Evolutionary conservation across 2,888 invertebrate genomes (phyloP), one percentile per base, ranked within the genome.

Genomic region (Achlya flavicornis): DNA sequence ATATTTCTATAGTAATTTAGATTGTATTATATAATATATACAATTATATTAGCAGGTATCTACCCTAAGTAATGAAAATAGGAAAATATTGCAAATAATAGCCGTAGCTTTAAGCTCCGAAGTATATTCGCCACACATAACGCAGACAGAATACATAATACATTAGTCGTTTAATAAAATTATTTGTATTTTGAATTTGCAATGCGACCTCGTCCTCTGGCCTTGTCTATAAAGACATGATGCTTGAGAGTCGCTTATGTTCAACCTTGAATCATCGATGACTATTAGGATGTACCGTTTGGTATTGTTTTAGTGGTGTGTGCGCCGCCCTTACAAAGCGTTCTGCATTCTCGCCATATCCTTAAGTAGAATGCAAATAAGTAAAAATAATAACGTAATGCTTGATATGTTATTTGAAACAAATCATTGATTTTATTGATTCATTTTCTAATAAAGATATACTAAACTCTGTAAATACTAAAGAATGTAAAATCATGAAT

Each of bases 211-310:
- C 80, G 72, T 73, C 80, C 76, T 75, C 77, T 82, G 85, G 79
- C 92, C 91, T 93, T 90, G 91, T 89, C 87, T 85, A 81, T 79
- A 80, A 68, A 81, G 78, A 83, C 83, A 80, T 81, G 76, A 80
- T 77, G 76, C 75, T 80, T 77, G 78, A 81, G 73, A 79, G 77
- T 81, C 80, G 81, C 78, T 75, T 74, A 80, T 69, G 68, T 71
- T 69, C 80, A 84, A 91, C 91, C 92, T 91, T 88, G 83, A 78
- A 71, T 81, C 78, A 86, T 89, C 81, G 87, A 89, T 87, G 84
- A 84, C 78, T 83, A 88, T 88, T 89, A 88, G 87, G 89, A 91
- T 89, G 86, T 89, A 75, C 79, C 77, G 74, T 84, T 81, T 83
- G 74, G 83, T 76, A 87, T 87, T 87, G 85, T 87, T 85, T 85